phyloP scores from a whole-genome alignment of 2,797 vertebrate species.

The Antrozous pallidus region DNA sequence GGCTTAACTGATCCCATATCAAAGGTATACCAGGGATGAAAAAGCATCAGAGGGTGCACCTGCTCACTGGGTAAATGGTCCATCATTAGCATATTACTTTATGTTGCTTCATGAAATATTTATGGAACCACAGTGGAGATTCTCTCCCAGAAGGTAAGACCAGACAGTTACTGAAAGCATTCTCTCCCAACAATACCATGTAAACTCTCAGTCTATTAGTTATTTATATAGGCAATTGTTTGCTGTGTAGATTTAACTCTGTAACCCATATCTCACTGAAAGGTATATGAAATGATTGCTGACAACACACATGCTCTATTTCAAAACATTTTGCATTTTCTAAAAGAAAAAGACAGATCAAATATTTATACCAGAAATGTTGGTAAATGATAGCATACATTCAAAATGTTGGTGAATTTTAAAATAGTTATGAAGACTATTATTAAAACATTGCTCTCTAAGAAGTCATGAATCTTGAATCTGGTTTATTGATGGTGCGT shows the following conservation, averaged over 20 bases:
- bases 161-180: conserved; percentile 60
- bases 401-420: conserved; percentile 3
- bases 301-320: neutral
- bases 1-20: conserved; percentile 62
- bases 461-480: conserved; percentile 52
- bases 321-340: neutral
- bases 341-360: conserved; percentile 20
- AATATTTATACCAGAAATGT: neutral
- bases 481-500: conserved; percentile 58
- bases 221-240: conserved; percentile 61
- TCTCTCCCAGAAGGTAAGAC: conserved; percentile 72
- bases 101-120: conserved; percentile 80
- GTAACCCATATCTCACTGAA: conserved; percentile 44
- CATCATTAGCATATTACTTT: conserved; percentile 80
- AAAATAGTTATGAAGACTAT: neutral
- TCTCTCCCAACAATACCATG: neutral
- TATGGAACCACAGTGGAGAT: conserved; percentile 71
- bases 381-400: conserved; percentile 13
- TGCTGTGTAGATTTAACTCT: conserved; percentile 62
- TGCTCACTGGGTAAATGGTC: conserved; percentile 85
- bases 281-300: conserved; percentile 42
- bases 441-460: neutral
- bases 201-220: conserved; percentile 62
- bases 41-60: conserved; percentile 79
- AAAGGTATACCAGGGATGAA: conserved; percentile 58